Conservation (phyloP, 2,113 vertebrate species). For the Noturus placidus region DNA sequence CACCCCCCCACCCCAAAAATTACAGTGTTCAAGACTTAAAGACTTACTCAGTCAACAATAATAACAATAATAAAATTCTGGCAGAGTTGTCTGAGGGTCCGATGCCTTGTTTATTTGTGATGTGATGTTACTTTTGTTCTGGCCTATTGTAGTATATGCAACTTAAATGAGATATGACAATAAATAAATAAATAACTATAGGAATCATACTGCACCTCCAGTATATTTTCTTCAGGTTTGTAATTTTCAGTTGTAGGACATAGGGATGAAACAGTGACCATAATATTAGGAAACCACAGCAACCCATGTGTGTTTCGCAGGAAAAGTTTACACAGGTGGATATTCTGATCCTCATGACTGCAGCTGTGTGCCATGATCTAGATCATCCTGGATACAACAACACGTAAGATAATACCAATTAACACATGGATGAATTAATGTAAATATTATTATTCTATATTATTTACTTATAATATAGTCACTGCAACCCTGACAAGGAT, state of each 20-base stretch:
- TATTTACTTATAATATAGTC: background rate
- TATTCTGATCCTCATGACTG: constrained; percentile 86
- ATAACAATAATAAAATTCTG: background rate
- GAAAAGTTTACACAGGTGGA: constrained; percentile 85
- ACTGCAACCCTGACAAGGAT: background rate
- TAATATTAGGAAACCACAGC: background rate
- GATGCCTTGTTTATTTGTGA: background rate
- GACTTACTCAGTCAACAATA: too few species aligned
- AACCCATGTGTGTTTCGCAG: constrained; percentile 61
- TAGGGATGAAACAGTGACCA: background rate
- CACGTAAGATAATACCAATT: constrained; percentile 72
- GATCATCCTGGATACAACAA: constrained; percentile 94
- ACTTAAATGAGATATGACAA: background rate
- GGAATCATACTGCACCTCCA: background rate
- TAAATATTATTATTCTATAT: background rate
- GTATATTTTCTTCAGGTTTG: background rate
- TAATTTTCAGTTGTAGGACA: background rate
- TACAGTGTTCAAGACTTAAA: background rate
- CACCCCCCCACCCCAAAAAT: background rate
- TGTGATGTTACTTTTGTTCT: background rate
- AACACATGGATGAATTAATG: background rate
- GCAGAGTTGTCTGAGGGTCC: background rate
- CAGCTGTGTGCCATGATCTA: constrained; percentile 89
- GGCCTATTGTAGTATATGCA: background rate
- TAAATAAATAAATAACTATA: background rate